Base-by-base conservation (phyloP, 2,888 invertebrate genomes). In the Lamellibrachia satsuma region DNA sequence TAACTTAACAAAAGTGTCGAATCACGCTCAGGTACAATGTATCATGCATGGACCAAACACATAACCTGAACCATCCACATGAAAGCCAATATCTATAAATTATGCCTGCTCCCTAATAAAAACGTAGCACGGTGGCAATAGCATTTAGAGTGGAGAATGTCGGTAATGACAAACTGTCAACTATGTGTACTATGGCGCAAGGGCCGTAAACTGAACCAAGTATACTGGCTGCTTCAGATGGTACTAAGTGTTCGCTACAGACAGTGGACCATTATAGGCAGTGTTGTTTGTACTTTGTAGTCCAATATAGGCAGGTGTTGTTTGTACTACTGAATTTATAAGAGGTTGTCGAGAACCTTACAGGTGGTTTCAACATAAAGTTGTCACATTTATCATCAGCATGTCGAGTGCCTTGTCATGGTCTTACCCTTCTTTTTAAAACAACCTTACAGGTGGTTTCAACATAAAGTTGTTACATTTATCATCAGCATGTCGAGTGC, bases 81-180 rank as follows among this genome's bases (percentile, higher is more conserved):
- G 22, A 75, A 75, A 75, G n/a, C 75, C 75, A 75, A 75, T 75
- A 75, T 75, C 75, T 75, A 75, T 75, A 75, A 75, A 75, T 75
- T 22, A 75, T 22, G 22, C 75, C n/a, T 75, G n/a, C 75, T 15
- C 6, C 6, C 22, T n/a, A 75, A 75, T 75, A 75, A 75, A 75
- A 75, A 3, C 22, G 75, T 75, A n/a, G 22, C 75, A 75, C 75
- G 0, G n/a, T n/a, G n/a, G 75, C 75, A 75, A 75, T 75, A 75
- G 22, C 75, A n/a, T 22, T 75, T 75, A 22, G 75, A 75, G 75
- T 75, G 75, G n/a, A 75, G 75, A 75, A 75, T 75, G 75, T 22
- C n/a, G 1, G 22, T 75, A 22, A 75, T 22, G 75, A 75, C 22
- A 75, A 75, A 75, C 15, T 75, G 75, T 75, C 15, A 6, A n/a